These are phyloP conservation scores for Ecliptopera silaceata DNA, from an alignment of 2,888 invertebrate species.

Conservation along the genomic window DNA sequence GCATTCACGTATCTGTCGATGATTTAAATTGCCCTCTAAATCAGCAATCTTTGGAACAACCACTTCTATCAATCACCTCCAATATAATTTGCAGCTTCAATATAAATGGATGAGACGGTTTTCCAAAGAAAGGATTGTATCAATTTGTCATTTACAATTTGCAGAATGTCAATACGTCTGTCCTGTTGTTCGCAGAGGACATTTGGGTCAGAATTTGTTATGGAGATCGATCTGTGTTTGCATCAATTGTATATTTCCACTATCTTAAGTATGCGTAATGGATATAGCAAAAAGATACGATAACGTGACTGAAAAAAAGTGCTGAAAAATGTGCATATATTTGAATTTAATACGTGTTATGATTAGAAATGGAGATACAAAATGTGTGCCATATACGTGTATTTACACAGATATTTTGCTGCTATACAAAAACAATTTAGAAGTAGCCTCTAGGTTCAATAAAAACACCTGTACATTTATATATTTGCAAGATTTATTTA, in stretches of 20 bases:
- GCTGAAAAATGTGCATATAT: constrained; percentile 9
- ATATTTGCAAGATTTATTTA: too few species aligned
- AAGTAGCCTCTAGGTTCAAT: too few species aligned
- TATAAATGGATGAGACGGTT: constrained; percentile 51
- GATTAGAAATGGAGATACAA: neutral
- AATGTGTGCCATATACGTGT: neutral
- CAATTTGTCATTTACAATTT: constrained; percentile 80
- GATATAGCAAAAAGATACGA: constrained; percentile 3
- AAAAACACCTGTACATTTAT: too few species aligned
- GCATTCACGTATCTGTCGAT: constrained; percentile 17
- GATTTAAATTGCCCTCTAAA: constrained; percentile 48
- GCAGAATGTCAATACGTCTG: constrained; percentile 77
- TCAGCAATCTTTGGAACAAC: constrained; percentile 38
- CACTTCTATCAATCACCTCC: constrained; percentile 59
- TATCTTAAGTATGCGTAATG: constrained; percentile 2
- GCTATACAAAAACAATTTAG: too few species aligned
- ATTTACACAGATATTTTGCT: too few species aligned
- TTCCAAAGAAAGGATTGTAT: constrained; percentile 62
- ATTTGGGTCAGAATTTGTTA: constrained; percentile 14
- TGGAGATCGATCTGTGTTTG: constrained; percentile 15
- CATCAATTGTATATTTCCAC: constrained; percentile 18
- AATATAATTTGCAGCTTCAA: constrained; percentile 41
- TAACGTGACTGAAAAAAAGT: constrained; percentile 5
- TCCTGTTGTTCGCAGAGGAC: constrained; percentile 27
- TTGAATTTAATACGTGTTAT: neutral